Percentiles rank a stretch among this genome's conserved stretches.
Evolutionary conservation across 2,797 vertebrate species (phyloP).

Genomic region (Tenualosa ilisha): DNA sequence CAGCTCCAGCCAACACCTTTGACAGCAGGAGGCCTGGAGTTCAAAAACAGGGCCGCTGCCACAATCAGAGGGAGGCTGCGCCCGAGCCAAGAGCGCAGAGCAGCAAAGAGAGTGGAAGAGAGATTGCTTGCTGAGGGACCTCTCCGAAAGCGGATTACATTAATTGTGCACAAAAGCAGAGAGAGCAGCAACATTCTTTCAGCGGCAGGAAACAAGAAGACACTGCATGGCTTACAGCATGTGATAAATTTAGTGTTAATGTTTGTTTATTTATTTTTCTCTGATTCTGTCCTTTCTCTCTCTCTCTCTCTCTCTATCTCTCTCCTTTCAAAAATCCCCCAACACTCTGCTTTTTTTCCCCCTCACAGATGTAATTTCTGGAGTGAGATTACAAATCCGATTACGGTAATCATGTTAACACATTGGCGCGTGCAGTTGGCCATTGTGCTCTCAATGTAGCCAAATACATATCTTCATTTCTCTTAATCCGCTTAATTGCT

Average conservation of each 20-base stretch:
- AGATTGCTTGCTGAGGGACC: background rate
- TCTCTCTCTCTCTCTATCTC: background rate
- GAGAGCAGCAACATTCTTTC: background rate
- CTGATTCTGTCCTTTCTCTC: background rate
- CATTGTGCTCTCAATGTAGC: constrained; percentile 32
- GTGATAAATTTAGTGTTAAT: constrained; percentile 34
- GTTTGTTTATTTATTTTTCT: constrained; percentile 19
- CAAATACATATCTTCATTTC: constrained; percentile 41
- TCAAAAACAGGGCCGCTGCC: background rate
- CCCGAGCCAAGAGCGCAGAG: background rate
- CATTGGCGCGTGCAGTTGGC: constrained; percentile 30
- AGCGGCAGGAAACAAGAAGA: background rate
- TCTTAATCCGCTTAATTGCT: constrained; percentile 50
- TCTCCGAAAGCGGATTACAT: constrained; percentile 24
- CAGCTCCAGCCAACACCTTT: background rate
- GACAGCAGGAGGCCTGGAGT: background rate
- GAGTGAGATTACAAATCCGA: constrained; percentile 48
- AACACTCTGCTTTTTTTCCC: background rate
- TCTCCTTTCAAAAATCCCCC: constrained; percentile 33
- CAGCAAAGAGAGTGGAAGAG: background rate
- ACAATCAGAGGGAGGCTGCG: background rate
- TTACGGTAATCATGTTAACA: constrained; percentile 45
- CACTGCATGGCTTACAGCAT: constrained; percentile 27
- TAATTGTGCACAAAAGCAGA: constrained; percentile 18
- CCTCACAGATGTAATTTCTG: constrained; percentile 35